Evolutionary conservation across 2,797 vertebrate genomes (phyloP).

Genomic region (Gastrophryne carolinensis): DNA sequence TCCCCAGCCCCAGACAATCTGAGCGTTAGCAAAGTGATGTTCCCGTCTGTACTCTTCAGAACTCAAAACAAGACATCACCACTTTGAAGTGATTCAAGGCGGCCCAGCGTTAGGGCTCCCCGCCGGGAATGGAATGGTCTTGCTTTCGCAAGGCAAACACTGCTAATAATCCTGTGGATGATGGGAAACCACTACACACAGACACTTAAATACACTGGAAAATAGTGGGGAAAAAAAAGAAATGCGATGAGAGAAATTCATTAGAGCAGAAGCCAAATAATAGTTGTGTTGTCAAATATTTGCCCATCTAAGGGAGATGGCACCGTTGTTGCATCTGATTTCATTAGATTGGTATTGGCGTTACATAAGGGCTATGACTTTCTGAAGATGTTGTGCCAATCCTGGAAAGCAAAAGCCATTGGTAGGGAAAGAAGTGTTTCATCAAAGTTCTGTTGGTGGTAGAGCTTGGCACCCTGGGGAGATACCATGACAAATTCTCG

Average conservation of each 20-base stretch:
- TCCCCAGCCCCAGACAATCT: conserved; percentile 3
- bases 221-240: neutral
- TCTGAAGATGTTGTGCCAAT: too few relatives aligned
- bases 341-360: too few relatives aligned
- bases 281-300: conserved; percentile 9
- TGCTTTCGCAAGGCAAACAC: neutral
- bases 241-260: neutral
- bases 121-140: conserved; percentile 32
- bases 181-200: conserved; percentile 1
- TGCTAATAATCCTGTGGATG: conserved; percentile 5
- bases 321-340: too few relatives aligned
- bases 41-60: conserved; percentile 6
- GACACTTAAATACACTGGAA: neutral
- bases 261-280: conserved; percentile 13
- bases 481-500: too few relatives aligned
- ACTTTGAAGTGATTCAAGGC: conserved; percentile 37
- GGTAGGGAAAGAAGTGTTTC: too few relatives aligned
- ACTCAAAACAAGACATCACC: neutral
- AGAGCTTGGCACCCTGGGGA: too few relatives aligned
- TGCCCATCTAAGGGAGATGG: conserved; percentile 39
- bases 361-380: too few relatives aligned
- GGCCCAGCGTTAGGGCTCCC: conserved; percentile 14
- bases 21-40: conserved; percentile 34
- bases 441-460: too few relatives aligned
- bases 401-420: too few relatives aligned